phyloP scores from a whole-genome alignment of 2,888 invertebrate genomes.

The Arctia plantaginis region DNA sequence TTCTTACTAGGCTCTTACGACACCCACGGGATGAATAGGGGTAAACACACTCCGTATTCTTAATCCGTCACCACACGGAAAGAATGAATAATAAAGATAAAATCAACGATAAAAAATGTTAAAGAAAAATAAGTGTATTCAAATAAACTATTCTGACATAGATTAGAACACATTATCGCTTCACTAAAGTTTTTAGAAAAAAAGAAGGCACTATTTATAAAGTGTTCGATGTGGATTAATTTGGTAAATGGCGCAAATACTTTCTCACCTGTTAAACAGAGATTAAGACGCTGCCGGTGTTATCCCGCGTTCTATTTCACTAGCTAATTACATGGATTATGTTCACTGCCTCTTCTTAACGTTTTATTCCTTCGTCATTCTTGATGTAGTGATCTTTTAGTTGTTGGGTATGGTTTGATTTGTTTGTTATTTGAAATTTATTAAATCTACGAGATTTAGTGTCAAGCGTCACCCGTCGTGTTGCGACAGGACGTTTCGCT shows the following conservation, averaged over 20 bases:
- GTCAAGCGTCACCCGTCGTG: too few species aligned
- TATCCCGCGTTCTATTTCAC: constrained; percentile 42
- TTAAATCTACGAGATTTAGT: too few species aligned
- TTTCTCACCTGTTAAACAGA: constrained; percentile 41
- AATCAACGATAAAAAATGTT: too few species aligned
- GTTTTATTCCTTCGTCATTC: constrained; percentile 32
- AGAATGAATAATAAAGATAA: too few species aligned
- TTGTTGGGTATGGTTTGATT: not conserved
- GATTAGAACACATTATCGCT: too few species aligned
- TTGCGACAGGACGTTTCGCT: too few species aligned
- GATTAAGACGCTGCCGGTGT: constrained; percentile 43
- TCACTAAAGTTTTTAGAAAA: not conserved
- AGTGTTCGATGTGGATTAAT: not conserved
- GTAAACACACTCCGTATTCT: too few species aligned
- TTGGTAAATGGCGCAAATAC: not conserved
- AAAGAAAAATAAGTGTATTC: too few species aligned
- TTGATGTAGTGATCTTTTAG: not conserved
- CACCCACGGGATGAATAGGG: too few species aligned
- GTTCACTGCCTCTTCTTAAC: constrained; percentile 22
- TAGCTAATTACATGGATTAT: constrained; percentile 54
- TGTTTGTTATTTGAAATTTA: not conserved
- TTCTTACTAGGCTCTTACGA: too few species aligned
- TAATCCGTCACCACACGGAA: too few species aligned
- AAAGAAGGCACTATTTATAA: not conserved
- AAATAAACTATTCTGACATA: too few species aligned